Percentiles rank a stretch among this genome's conserved stretches.
Evolutionary conservation across 2,797 vertebrate species (phyloP).

Genomic region (Sebastes iracundus): DNA sequence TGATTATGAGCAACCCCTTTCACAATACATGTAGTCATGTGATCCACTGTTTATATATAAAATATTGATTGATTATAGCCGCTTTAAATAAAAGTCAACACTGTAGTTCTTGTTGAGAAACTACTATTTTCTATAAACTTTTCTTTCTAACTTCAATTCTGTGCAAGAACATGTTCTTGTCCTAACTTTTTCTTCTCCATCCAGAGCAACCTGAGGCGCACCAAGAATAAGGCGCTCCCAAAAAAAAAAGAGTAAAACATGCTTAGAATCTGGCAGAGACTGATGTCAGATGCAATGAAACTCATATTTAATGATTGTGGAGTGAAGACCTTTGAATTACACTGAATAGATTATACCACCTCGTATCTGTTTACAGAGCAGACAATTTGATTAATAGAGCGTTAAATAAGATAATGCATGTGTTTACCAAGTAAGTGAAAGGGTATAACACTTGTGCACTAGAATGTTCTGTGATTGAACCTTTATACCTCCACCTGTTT

Average conservation of each 20-base stretch:
- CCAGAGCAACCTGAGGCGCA: neutral
- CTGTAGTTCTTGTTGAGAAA: neutral
- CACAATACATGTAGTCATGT: neutral
- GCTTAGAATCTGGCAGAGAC: neutral
- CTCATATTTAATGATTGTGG: constrained; percentile 9
- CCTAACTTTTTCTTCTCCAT: neutral
- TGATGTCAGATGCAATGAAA: neutral
- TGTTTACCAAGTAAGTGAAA: neutral
- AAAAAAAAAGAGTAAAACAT: neutral
- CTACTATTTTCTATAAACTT: neutral
- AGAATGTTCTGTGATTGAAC: neutral
- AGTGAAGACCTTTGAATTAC: neutral
- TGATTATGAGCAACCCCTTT: too few relatives aligned
- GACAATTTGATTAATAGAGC: neutral
- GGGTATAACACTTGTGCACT: neutral
- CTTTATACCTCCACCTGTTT: neutral
- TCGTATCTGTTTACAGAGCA: neutral
- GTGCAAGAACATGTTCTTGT: neutral
- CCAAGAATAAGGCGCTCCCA: neutral
- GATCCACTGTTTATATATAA: neutral
- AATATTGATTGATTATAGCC: neutral
- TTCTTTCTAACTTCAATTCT: neutral
- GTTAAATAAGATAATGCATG: neutral
- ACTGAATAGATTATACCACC: neutral
- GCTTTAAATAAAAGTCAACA: neutral